Evolutionary conservation across 1,140 invertebrate species (phyloP).

Genomic region (Sinella curviseta): DNA sequence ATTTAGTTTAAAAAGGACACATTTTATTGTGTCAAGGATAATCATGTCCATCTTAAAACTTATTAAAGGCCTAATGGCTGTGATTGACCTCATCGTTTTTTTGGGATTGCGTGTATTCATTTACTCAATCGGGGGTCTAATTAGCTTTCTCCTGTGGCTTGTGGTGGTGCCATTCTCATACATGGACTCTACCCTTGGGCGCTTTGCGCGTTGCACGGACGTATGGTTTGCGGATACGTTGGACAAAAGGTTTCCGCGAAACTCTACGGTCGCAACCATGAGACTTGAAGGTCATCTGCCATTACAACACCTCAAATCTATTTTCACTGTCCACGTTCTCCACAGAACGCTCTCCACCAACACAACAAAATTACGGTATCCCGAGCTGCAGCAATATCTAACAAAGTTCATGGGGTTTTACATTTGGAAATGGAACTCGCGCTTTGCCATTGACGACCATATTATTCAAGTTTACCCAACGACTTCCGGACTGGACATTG

Average conservation of each 20-base stretch:
- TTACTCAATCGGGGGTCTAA: neutral
- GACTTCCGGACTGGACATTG: neutral
- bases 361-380: neutral
- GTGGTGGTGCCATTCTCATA: neutral
- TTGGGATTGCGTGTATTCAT: too few relatives aligned
- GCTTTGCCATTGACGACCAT: neutral
- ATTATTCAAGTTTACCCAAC: neutral
- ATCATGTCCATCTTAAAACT: too few relatives aligned
- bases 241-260: neutral
- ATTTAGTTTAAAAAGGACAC: too few relatives aligned
- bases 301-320: neutral
- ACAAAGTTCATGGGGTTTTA: neutral
- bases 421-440: neutral
- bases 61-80: too few relatives aligned
- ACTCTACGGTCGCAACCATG: neutral
- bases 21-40: too few relatives aligned
- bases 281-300: neutral
- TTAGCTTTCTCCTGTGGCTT: neutral
- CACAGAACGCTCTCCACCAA: neutral
- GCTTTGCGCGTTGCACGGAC: neutral
- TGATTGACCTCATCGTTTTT: too few relatives aligned
- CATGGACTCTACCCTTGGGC: neutral
- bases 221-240: neutral
- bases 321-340: too few relatives aligned
- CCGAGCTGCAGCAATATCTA: neutral